Conservation (phyloP, 2,888 invertebrate genomes). For the Operophtera brumata region DNA sequence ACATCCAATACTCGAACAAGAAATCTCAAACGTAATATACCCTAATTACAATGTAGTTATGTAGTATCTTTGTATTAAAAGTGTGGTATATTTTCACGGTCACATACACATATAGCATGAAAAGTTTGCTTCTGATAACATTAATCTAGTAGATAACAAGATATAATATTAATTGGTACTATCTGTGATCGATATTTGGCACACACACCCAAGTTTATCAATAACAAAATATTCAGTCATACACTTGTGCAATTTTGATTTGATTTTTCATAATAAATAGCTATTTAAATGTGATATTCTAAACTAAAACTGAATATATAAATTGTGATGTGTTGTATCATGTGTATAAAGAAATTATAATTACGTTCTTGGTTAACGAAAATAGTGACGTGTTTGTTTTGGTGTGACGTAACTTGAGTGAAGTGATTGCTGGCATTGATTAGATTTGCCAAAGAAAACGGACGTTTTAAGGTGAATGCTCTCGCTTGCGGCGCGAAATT, state of each 20-base stretch:
- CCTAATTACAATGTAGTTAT: no score
- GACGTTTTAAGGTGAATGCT: no score
- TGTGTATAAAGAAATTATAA: not conserved
- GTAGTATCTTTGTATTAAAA: no score
- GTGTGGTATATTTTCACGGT: no score
- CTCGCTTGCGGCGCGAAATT: no score
- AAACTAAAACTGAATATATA: not conserved
- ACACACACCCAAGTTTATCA: not conserved
- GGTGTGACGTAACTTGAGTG: no score
- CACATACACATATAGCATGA: no score
- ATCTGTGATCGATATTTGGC: conserved; percentile 15
- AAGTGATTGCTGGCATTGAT: no score
- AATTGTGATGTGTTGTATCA: not conserved
- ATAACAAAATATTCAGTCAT: not conserved
- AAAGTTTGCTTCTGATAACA: conserved; percentile 1
- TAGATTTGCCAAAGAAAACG: no score
- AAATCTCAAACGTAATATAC: no score
- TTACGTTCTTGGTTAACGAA: not conserved
- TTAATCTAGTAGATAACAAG: conserved; percentile 10
- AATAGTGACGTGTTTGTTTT: no score
- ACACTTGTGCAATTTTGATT: not conserved
- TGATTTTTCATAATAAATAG: not conserved
- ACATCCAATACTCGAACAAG: no score
- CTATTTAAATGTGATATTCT: not conserved
- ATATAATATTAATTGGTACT: conserved; percentile 8